Evolutionary conservation across 2,888 invertebrate genomes (phyloP).

Genomic region (Cistogaster globosa): DNA sequence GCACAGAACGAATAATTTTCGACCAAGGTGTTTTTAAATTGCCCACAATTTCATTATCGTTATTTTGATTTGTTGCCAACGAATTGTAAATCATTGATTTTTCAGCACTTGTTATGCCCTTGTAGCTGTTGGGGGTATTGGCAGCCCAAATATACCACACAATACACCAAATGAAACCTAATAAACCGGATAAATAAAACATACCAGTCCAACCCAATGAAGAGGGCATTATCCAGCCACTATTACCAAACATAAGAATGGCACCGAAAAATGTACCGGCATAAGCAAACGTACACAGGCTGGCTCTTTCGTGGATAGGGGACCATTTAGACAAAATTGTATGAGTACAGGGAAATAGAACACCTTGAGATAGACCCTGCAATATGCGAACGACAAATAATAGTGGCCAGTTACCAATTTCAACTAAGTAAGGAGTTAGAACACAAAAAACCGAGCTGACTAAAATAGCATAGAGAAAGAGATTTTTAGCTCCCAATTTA

Average conservation of each 20-base stretch:
- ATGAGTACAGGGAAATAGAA: constrained; percentile 87
- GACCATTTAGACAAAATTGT: constrained; percentile 88
- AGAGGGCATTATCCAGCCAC: constrained; percentile 88
- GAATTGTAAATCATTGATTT: constrained; percentile 87
- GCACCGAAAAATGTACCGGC: constrained; percentile 91
- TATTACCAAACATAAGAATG: constrained; percentile 87
- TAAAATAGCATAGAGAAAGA: constrained; percentile 85
- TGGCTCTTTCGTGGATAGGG: constrained; percentile 87
- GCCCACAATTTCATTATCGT: constrained; percentile 71
- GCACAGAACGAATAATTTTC: constrained; percentile 88
- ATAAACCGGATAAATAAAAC: constrained; percentile 88
- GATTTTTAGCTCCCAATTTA: constrained; percentile 87
- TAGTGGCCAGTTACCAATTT: constrained; percentile 86
- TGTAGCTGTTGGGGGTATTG: constrained; percentile 86
- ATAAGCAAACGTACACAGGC: constrained; percentile 86
- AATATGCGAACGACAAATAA: constrained; percentile 85
- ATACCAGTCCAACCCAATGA: constrained; percentile 89
- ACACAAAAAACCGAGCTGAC: constrained; percentile 87
- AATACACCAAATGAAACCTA: constrained; percentile 86
- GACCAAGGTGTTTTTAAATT: constrained; percentile 87
- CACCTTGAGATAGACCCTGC: constrained; percentile 88
- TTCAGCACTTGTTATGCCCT: constrained; percentile 86
- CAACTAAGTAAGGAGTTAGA: constrained; percentile 87
- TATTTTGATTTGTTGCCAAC: constrained; percentile 82
- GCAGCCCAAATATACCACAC: constrained; percentile 86